Percentiles rank a stretch among this genome's conserved stretches.
phyloP scores from a whole-genome alignment of 64 coral and sea anemone genomes.

The Catalaphyllia jardinei region DNA sequence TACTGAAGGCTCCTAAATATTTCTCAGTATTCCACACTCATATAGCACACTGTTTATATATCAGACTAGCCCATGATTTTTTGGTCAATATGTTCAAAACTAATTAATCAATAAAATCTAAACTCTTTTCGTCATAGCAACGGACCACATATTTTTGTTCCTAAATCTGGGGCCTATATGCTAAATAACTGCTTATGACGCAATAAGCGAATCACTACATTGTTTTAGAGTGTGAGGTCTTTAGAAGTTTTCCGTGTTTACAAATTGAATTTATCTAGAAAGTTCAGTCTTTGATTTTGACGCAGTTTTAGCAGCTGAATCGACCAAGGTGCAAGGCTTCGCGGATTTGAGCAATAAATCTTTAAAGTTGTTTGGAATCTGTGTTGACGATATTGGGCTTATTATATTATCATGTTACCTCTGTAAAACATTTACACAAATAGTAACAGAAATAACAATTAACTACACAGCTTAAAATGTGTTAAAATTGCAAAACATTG shows the following conservation, averaged over 20 bases:
- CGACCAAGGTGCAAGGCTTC: neutral
- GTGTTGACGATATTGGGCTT: neutral
- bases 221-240: neutral
- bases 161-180: neutral
- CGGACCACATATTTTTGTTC: neutral
- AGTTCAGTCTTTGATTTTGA: neutral
- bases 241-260: neutral
- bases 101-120: neutral
- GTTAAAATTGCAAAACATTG: too few relatives aligned
- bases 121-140: neutral
- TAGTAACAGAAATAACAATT: neutral
- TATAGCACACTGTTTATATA: too few relatives aligned
- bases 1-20: too few relatives aligned
- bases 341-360: too few relatives aligned
- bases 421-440: neutral
- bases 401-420: neutral
- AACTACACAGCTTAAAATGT: neutral
- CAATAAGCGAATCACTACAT: neutral
- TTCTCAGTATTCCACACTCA: too few relatives aligned
- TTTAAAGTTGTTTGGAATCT: neutral
- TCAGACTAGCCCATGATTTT: too few relatives aligned
- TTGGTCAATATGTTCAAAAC: too few relatives aligned
- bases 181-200: neutral
- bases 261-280: neutral
- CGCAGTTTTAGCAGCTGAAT: neutral